Conservation (phyloP, 2,797 vertebrate species). For the Pseudochirops cupreus region DNA sequence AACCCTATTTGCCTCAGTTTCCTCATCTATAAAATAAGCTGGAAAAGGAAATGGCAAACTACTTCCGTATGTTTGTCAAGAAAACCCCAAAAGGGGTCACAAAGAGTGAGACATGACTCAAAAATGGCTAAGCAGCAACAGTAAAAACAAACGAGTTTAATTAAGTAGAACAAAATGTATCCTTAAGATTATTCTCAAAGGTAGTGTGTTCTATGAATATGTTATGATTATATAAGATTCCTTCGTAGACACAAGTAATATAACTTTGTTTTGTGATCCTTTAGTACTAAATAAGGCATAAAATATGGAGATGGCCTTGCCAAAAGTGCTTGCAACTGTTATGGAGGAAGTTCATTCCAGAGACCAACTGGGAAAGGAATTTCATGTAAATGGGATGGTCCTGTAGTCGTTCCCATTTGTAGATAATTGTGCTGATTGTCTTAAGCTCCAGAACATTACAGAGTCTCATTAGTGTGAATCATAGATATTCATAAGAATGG, state of each 20-base stretch:
- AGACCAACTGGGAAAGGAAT: neutral
- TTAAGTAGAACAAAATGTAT: neutral
- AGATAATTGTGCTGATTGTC: neutral
- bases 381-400: neutral
- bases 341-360: neutral
- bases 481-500: neutral
- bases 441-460: neutral
- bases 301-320: neutral
- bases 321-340: neutral
- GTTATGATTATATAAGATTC: neutral
- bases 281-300: neutral
- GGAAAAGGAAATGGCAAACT: neutral
- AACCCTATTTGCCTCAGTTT: neutral
- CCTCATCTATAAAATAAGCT: neutral
- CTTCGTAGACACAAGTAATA: neutral
- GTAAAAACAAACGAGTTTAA: neutral
- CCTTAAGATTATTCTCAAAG: neutral
- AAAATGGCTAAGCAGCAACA: neutral
- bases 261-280: neutral
- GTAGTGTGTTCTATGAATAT: neutral
- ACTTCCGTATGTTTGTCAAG: neutral
- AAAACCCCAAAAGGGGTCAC: neutral
- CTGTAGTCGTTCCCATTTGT: neutral
- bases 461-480: neutral
- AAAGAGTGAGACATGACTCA: neutral